Base-by-base conservation (phyloP, 2,113 vertebrate species). In the Sakesphorus luctuosus region DNA sequence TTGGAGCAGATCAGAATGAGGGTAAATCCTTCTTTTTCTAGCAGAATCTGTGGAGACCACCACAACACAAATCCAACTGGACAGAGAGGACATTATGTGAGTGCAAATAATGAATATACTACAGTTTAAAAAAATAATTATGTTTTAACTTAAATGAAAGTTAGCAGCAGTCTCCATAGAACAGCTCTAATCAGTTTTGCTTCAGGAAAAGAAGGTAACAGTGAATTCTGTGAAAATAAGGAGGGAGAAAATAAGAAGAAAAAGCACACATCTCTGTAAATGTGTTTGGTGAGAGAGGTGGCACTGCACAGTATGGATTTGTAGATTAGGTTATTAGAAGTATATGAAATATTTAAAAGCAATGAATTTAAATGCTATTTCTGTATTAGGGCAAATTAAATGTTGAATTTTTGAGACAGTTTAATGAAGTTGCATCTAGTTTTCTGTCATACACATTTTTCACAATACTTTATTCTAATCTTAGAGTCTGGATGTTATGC, bases 261-360 rank as follows among this genome's bases (percentile, higher is more conserved):
- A 17, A 59, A 4, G 3, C 0, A 0, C 4, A 33, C 0, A 3
- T 76, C 73, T 71, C 68, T 91, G 15, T 71, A 36, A 83, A 85
- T 38, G 16, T 33, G 31, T 69, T 63, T 77, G 43, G 33, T 68
- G 46, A 89, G n/a, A 71, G 33, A 74, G 23, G 33, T 77, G 50
- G 21, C 43, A 87, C 50, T 55, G 18, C 68, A 56, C 44, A 78
- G 44, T 52, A 65, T 72, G 74, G 36, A 78, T 89, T 81, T 89
- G 87, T 84, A 78, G 73, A 80, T 84, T 86, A 87, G 61, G 55
- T 56, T 91, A 84, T 91, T 94, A 94, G 56, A 94, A 78, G 9
- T 24, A 61, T 23, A 94, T 84, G 31, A 90, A 94, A 92, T 87
- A 94, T 94, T 93, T 92, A 94, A 49, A 75, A 92, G 74, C 47